Percentiles rank a stretch among this genome's conserved stretches.
Evolutionary conservation across 2,113 vertebrate species (phyloP).

Genomic region (Podarcis muralis): DNA sequence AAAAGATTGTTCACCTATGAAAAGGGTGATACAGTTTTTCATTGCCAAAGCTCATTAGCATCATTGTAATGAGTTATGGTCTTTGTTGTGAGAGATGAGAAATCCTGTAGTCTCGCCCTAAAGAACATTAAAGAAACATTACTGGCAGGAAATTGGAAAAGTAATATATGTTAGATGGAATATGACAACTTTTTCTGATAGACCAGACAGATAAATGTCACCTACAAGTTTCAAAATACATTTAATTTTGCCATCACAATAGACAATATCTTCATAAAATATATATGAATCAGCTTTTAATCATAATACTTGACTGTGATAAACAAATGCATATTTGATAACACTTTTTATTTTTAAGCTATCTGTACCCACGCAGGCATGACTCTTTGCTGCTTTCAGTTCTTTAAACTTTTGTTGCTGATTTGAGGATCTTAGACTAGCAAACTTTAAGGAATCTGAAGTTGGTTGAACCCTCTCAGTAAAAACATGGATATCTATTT

Average conservation of each 20-base stretch:
- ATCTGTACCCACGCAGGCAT: conserved; percentile 34
- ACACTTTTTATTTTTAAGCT: conserved; percentile 17
- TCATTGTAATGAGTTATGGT: conserved; percentile 86
- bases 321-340: conserved; percentile 74
- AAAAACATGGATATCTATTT: background rate
- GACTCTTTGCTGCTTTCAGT: conserved; percentile 64
- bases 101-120: conserved; percentile 64
- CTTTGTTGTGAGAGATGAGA: conserved; percentile 78
- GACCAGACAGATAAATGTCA: conserved; percentile 78
- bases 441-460: background rate
- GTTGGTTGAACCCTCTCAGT: background rate
- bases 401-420: conserved; percentile 65
- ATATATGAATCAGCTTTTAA: conserved; percentile 67
- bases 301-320: conserved; percentile 59
- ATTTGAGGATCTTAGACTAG: conserved; percentile 23
- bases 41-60: conserved; percentile 80
- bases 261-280: conserved; percentile 74
- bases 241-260: conserved; percentile 80
- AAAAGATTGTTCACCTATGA: conserved; percentile 75
- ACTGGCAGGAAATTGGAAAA: conserved; percentile 82
- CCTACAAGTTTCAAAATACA: conserved; percentile 74
- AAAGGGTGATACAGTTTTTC: conserved; percentile 76
- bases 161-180: conserved; percentile 78
- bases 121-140: conserved; percentile 78
- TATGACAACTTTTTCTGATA: conserved; percentile 78